Percentiles rank a stretch among this genome's conserved stretches.
These are phyloP conservation scores for Rattus rattus DNA, from an alignment of 2,113 vertebrate species.

Conservation along the genomic window DNA sequence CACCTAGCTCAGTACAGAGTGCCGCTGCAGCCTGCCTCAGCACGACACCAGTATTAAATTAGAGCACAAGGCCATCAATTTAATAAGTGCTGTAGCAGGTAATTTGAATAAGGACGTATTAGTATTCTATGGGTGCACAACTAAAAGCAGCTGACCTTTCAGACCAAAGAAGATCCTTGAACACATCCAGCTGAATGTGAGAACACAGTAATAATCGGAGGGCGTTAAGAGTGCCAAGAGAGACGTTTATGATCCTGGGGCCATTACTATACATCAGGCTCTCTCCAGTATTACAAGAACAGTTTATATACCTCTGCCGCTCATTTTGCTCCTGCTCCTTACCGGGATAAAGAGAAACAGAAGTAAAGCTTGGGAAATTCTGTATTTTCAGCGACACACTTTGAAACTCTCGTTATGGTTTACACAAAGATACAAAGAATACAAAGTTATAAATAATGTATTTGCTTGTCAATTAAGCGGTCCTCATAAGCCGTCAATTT, in stretches of 20 bases:
- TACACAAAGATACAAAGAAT: conserved; percentile 88
- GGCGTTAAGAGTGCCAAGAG: conserved; percentile 94
- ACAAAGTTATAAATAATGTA: conserved; percentile 89
- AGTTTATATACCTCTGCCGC: conserved; percentile 83
- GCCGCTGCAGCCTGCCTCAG: conserved; percentile 91
- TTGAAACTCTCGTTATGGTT: conserved; percentile 86
- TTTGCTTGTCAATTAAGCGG: conserved; percentile 88
- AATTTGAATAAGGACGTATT: conserved; percentile 99
- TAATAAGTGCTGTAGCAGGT: conserved; percentile 98
- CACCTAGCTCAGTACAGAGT: conserved; percentile 93
- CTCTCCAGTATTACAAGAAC: conserved; percentile 80
- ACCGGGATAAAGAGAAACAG: conserved; percentile 78
- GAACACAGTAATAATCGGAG: conserved; percentile 94
- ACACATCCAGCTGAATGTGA: conserved; percentile 95
- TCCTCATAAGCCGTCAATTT: conserved; percentile 85
- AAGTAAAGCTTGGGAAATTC: conserved; percentile 85
- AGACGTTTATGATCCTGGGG: conserved; percentile 87
- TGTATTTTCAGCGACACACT: conserved; percentile 85
- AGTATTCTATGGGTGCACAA: conserved; percentile 97
- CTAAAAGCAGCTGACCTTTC: conserved; percentile 99
- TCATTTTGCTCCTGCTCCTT: background rate
- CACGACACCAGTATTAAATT: conserved; percentile 96
- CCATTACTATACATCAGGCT: conserved; percentile 89
- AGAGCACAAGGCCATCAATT: conserved; percentile 97
- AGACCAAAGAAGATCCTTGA: conserved; percentile 98